Conservation (phyloP, 2,797 vertebrate species). For the Schizopygopsis malacanthus region DNA sequence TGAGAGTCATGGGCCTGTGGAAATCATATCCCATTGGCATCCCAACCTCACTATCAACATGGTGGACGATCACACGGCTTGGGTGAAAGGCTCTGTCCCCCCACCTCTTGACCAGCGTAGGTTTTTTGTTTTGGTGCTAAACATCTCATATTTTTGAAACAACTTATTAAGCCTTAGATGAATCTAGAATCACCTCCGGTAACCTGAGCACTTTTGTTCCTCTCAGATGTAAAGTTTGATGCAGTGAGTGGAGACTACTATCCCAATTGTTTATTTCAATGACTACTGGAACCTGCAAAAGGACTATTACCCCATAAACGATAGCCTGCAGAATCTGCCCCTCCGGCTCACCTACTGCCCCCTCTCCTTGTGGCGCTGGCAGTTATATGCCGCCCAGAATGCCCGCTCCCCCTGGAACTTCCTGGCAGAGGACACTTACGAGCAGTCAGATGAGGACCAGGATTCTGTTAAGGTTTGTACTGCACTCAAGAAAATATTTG, state of each 20-base stretch:
- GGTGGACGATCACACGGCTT: conserved; percentile 96
- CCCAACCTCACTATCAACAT: conserved; percentile 98
- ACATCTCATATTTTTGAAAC: background rate
- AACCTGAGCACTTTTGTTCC: conserved; percentile 11
- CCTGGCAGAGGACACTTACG: conserved; percentile 91
- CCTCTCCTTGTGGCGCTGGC: conserved; percentile 95
- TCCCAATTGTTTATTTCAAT: conserved; percentile 96
- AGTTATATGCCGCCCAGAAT: conserved; percentile 94
- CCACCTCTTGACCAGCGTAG: conserved; percentile 94
- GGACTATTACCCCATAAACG: conserved; percentile 93
- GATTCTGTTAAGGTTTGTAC: conserved; percentile 91
- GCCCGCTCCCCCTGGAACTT: conserved; percentile 94
- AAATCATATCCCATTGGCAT: conserved; percentile 97
- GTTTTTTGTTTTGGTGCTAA: conserved; percentile 54
- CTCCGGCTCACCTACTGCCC: conserved; percentile 90
- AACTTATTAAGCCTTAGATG: background rate
- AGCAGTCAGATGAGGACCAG: conserved; percentile 96
- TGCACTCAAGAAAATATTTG: background rate
- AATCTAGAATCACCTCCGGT: background rate
- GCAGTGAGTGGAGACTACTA: conserved; percentile 94
- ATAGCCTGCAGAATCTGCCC: conserved; percentile 82
- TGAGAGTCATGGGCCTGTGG: conserved; percentile 92
- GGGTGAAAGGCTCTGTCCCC: conserved; percentile 94
- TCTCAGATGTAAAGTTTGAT: conserved; percentile 92
- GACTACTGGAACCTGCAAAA: conserved; percentile 99